Base-by-base conservation (phyloP, 2,113 vertebrate species). In the Bolborhynchus lineola region DNA sequence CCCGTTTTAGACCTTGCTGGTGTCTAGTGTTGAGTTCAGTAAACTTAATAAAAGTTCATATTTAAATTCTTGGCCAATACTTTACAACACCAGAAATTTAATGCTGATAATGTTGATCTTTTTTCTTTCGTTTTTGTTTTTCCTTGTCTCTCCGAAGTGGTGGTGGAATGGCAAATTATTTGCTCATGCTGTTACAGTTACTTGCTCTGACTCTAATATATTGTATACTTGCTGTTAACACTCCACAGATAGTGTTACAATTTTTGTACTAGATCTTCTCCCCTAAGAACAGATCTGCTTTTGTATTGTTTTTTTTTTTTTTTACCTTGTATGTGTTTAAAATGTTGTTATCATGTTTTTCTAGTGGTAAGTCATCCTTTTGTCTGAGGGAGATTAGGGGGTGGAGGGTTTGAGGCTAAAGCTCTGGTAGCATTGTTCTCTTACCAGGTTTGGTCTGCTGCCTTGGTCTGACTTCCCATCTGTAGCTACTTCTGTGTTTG, bases 401-500 rank as follows among this genome's bases (percentile, higher is more conserved):
- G 39, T 17, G 24, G 49, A 84, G 41, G 50, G 21, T 37, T 57
- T 49, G 74, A 74, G 67, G 42, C 16, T 76, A 39, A 75, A 79
- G 21, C 31, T 81, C 39, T 0, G 0, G 8, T n/a, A 64, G 60
- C 1, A 2, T 13, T 86, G 29, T 29, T 69, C 53, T 87, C 47
- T 25, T 39, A 50, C 55, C 16, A 52, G 62, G 39, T 78, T 89
- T 82, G 83, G 47, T 95, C 42, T 86, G 28, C 16, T 0, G 2
- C 6, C 76, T 68, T 77, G 78, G 28, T 67, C 44, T 68, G 76
- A 57, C 62, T 89, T 72, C 13, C 49, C 16, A 28, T 50, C 52
- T 93, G 57, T 67, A 86, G 47, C 72, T 39, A 19, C 52, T 68
- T 49, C 79, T 93, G 83, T 70, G 25, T 91, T 88, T 95, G 74